A percentile compares a stretch with the other conserved stretches of the same genome.
Evolutionary conservation across 2,113 vertebrate genomes (phyloP).

Genomic region (Corvus cornix): DNA sequence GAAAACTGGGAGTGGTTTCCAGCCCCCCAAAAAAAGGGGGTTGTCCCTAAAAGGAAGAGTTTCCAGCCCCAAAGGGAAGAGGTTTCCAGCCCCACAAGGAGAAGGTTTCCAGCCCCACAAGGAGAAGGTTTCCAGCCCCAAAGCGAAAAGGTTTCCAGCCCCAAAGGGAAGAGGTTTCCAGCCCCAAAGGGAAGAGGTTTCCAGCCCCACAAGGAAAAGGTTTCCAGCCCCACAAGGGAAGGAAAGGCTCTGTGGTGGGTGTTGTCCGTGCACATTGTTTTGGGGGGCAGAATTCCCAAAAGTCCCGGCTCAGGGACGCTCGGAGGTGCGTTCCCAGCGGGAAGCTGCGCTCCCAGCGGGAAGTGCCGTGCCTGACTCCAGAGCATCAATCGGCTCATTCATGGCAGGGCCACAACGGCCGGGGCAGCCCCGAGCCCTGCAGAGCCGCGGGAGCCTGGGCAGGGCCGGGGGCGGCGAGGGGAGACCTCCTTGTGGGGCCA

Average conservation of each 20-base stretch:
- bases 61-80: background rate
- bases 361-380: background rate
- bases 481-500: too few relatives aligned
- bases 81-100: too few relatives aligned
- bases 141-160: too few relatives aligned
- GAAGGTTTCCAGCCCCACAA: background rate
- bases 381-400: background rate
- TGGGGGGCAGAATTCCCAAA: background rate
- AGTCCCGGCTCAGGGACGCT: background rate
- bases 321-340: too few relatives aligned
- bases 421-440: background rate
- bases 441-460: too few relatives aligned
- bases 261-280: background rate
- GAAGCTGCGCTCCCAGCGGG: background rate
- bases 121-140: background rate
- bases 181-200: background rate
- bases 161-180: background rate
- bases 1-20: background rate
- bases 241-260: accelerated
- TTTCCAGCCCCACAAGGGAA: too few relatives aligned
- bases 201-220: too few relatives aligned
- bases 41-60: too few relatives aligned
- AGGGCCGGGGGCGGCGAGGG: too few relatives aligned
- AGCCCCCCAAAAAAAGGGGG: too few relatives aligned
- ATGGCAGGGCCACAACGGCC: background rate